Percentiles rank a stretch among this genome's conserved stretches.
Evolutionary conservation across 2,113 vertebrate species (phyloP).

Genomic region (Pantherophis guttatus): DNA sequence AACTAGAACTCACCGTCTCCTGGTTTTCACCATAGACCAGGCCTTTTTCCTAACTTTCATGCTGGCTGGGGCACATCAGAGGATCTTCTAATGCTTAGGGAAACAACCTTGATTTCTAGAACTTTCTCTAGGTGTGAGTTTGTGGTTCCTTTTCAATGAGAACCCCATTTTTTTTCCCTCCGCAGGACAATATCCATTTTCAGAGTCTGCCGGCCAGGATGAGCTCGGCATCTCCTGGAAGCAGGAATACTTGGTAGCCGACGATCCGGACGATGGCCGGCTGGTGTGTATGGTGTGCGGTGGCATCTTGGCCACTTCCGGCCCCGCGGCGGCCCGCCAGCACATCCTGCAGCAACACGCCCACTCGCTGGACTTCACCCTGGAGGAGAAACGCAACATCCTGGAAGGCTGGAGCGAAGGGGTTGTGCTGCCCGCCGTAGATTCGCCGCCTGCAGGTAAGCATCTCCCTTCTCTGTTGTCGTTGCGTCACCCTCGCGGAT

Average conservation of each 20-base stretch:
- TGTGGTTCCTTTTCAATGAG: background rate
- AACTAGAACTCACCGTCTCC: background rate
- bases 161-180: background rate
- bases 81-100: background rate
- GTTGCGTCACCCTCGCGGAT: accelerated
- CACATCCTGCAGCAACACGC: conserved; percentile 85
- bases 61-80: background rate
- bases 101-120: background rate
- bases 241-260: conserved; percentile 80
- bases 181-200: background rate
- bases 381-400: conserved; percentile 70
- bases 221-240: conserved; percentile 43
- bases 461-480: conserved; percentile 46
- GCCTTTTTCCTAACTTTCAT: background rate
- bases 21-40: background rate
- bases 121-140: background rate
- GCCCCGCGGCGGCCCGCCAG: conserved; percentile 65
- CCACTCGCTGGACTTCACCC: conserved; percentile 72
- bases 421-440: conserved; percentile 66
- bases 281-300: conserved; percentile 88
- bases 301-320: conserved; percentile 74
- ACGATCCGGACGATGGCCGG: conserved; percentile 75
- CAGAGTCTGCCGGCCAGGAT: background rate
- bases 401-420: conserved; percentile 84
- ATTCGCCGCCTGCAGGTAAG: conserved; percentile 45